Base-by-base conservation (phyloP, 2,797 vertebrate species). In the Petrocephalus sullivani region DNA sequence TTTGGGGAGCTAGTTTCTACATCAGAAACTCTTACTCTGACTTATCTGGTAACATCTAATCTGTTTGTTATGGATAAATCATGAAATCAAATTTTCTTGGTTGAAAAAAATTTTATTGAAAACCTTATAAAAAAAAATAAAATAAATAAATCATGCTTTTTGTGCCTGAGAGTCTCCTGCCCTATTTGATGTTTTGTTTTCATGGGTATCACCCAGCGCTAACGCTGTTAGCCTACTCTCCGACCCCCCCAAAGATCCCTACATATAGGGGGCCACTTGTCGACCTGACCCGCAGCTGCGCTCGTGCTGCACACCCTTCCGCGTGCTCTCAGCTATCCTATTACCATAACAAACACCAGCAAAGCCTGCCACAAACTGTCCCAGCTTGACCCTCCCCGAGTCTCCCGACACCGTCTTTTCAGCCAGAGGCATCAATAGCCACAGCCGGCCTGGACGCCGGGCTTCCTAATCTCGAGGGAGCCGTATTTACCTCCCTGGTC, bases 331-430 rank as follows among this genome's bases (percentile, higher is more conserved):
- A 46, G 84, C 54, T 84, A 82, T 54, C 0, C n/a, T 19, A 92
- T 92, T 92, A 92, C 86, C 92, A 93, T 93, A 81, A 93, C 89
- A 92, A 91, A 91, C 89, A 23, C 8, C 19, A 23, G 87, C 88
- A 85, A 89, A 89, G 75, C 87, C 60, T 71, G 21, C 21, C 58
- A 87, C 90, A 90, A 89, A 56, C 87, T 67, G 56, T 71, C 89
- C 33, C 86, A 54, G 67, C 87, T 86, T 61, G 28, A 28, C 84
- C 75, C 71, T n/a, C 87, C 87, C 89, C 87, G 60, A 57, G 82
- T 88, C 90, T 85, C 91, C 21, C n/a, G 16, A 19, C 56, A 41
- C 16, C 14, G 21, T 53, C 19, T 23, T 78, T 85, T 58, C 58
- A 85, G 89, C 78, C 49, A 51, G 46, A 60, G 81, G 91, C 90